phyloP scores from a whole-genome alignment of 2,113 vertebrate species.

The Motacilla tschutschensis region DNA sequence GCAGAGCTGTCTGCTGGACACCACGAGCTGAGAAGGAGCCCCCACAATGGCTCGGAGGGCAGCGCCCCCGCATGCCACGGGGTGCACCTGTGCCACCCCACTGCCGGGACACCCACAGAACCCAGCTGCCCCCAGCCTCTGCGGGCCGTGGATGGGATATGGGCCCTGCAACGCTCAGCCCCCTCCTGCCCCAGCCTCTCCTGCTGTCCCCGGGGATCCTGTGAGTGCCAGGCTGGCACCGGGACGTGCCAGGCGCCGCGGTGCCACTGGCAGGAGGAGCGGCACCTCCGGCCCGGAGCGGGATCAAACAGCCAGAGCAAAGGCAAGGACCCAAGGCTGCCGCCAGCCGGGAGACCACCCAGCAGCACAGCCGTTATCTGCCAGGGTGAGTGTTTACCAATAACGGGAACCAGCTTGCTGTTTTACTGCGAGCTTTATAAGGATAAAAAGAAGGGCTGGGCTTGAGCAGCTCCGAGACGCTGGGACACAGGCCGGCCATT shows the following conservation, averaged over 20 bases:
- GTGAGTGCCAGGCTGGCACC: neutral
- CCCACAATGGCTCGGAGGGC: neutral
- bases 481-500: conserved; percentile 74
- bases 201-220: neutral
- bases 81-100: neutral
- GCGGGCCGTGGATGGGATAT: fast-evolving
- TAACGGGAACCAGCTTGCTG: conserved; percentile 84
- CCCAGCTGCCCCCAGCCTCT: fast-evolving
- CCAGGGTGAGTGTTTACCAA: conserved; percentile 85
- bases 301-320: conserved; percentile 70
- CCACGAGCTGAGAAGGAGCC: neutral
- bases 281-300: conserved; percentile 65
- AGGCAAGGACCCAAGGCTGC: conserved; percentile 74
- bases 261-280: conserved; percentile 48
- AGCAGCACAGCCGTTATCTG: conserved; percentile 82
- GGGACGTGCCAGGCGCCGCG: neutral
- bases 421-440: conserved; percentile 84
- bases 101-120: fast-evolving
- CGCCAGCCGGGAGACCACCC: conserved; percentile 81
- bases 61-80: fast-evolving
- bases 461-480: conserved; percentile 68
- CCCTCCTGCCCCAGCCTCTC: neutral
- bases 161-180: neutral
- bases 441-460: conserved; percentile 82
- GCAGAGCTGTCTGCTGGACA: neutral